Conservation (phyloP, 2,888 invertebrate genomes). For the Pedicia rivosa region DNA sequence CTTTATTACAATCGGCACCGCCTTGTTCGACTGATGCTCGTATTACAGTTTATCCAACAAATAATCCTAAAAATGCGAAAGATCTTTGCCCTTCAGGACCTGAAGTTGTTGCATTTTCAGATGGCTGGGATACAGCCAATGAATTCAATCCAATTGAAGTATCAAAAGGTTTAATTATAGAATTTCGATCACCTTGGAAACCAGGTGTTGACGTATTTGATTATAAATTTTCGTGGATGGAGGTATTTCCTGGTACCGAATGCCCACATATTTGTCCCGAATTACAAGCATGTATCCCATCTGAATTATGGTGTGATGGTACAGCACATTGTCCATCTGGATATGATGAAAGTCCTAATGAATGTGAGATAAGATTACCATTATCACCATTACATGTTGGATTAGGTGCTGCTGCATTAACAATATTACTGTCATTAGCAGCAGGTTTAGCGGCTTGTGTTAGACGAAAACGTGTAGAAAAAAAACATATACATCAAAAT, state of each 20-base stretch:
- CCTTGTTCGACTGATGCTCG: constrained; percentile 53
- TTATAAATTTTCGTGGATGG: constrained; percentile 11
- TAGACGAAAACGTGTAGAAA: constrained; percentile 39
- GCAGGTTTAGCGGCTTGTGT: constrained; percentile 34
- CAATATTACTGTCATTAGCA: constrained; percentile 40
- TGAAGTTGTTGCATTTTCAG: constrained; percentile 51
- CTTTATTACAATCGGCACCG: constrained; percentile 19
- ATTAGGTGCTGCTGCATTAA: constrained; percentile 43
- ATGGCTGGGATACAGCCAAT: constrained; percentile 41
- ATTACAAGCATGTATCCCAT: constrained; percentile 62
- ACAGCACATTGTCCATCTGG: constrained; percentile 65
- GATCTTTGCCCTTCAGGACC: constrained; percentile 44
- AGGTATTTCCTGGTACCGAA: constrained; percentile 13
- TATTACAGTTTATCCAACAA: constrained; percentile 43
- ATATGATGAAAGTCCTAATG: constrained; percentile 61
- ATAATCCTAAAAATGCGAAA: constrained; percentile 11
- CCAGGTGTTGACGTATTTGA: constrained; percentile 6
- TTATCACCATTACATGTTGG: constrained; percentile 50
- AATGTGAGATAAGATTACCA: constrained; percentile 53
- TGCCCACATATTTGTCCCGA: constrained; percentile 50
- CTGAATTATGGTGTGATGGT: constrained; percentile 67
- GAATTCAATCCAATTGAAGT: constrained; percentile 10
- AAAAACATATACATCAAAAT: constrained; percentile 18
- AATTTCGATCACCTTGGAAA: constrained; percentile 7
- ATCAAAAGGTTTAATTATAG: constrained; percentile 10